Evolutionary conservation across 2,888 invertebrate genomes (phyloP).

Genomic region (Patella pellucida): DNA sequence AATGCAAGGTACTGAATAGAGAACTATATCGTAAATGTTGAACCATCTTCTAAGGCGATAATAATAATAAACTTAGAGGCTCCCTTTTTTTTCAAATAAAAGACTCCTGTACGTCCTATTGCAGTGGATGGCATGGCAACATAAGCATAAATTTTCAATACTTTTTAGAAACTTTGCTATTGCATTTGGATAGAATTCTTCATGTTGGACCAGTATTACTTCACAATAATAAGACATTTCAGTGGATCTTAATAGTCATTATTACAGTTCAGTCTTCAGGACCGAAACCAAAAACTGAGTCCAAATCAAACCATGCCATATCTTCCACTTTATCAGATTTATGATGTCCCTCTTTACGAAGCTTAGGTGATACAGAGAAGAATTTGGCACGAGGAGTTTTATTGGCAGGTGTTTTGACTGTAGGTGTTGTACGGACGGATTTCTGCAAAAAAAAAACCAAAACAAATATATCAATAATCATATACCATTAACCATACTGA

Average conservation of each 20-base stretch:
- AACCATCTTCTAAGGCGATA: too few relatives aligned
- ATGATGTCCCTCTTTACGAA: slow-evolving; percentile 34
- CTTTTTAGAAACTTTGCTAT: not conserved
- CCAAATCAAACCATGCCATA: slow-evolving; percentile 62
- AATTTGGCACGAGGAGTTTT: slow-evolving; percentile 46
- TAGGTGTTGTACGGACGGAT: slow-evolving; percentile 39
- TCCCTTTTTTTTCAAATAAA: too few relatives aligned
- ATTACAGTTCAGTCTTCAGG: slow-evolving; percentile 46
- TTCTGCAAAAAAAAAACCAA: slow-evolving; percentile 25
- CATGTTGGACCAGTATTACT: too few relatives aligned
- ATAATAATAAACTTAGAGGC: too few relatives aligned
- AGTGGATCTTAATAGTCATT: not conserved
- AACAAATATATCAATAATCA: not conserved
- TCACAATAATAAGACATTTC: too few relatives aligned
- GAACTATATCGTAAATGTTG: too few relatives aligned
- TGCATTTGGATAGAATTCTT: too few relatives aligned
- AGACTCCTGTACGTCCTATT: too few relatives aligned
- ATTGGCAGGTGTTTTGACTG: slow-evolving; percentile 51
- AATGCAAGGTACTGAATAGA: too few relatives aligned
- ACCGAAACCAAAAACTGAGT: slow-evolving; percentile 63
- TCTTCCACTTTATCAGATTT: slow-evolving; percentile 39
- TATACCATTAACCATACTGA: too few relatives aligned
- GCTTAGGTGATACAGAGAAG: slow-evolving; percentile 57
- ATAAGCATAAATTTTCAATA: not conserved
- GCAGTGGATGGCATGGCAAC: not conserved